A percentile compares a stretch with the other conserved stretches of the same genome.
Conservation (phyloP, 2,113 vertebrate species). For the Aegotheles bennettii region DNA sequence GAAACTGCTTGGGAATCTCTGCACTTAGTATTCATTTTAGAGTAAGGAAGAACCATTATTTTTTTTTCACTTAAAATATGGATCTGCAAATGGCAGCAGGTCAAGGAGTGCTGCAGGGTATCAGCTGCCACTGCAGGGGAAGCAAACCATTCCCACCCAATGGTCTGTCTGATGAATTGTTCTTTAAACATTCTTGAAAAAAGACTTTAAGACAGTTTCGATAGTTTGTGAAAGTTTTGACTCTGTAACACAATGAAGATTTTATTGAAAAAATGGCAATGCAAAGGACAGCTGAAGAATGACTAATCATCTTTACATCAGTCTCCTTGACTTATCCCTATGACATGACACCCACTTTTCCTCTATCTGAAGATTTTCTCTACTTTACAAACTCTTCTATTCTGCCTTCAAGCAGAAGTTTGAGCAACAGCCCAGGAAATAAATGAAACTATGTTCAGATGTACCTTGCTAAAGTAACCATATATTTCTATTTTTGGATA, state of each 20-base stretch:
- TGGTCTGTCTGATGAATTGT: neutral
- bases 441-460: neutral
- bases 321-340: neutral
- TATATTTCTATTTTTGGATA: neutral
- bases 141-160: accelerated
- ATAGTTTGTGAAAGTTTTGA: neutral
- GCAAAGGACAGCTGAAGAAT: neutral
- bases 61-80: neutral
- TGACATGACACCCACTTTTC: neutral
- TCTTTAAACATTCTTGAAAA: accelerated
- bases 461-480: neutral
- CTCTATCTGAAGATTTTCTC: neutral
- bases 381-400: neutral
- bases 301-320: neutral
- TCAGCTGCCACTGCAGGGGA: too few relatives aligned
- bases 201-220: neutral
- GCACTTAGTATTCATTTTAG: neutral
- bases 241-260: neutral
- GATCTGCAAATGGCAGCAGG: neutral
- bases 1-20: neutral
- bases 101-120: neutral
- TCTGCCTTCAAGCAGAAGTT: neutral
- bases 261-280: neutral
- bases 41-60: neutral
- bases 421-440: neutral